phyloP scores from a whole-genome alignment of 2,888 invertebrate genomes.

The Congeria kusceri region DNA sequence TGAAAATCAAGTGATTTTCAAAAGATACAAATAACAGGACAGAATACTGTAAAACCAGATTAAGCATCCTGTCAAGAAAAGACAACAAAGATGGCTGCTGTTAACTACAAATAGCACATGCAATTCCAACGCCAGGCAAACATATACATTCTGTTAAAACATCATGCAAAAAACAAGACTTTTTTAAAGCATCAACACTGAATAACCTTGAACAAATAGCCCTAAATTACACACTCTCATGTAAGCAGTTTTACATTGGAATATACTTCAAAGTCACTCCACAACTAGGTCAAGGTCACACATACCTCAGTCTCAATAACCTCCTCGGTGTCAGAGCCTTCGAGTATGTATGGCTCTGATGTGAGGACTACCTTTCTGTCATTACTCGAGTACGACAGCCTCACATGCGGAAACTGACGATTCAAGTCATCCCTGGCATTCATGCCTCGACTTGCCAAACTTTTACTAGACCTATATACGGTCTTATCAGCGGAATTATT shows the following conservation, averaged over 20 bases:
- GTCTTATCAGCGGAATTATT: constrained; percentile 59
- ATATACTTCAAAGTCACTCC: neutral
- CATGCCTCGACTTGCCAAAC: constrained; percentile 58
- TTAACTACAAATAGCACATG: constrained; percentile 13
- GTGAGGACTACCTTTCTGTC: constrained; percentile 69
- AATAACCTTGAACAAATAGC: constrained; percentile 14
- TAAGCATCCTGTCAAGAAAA: too few relatives aligned
- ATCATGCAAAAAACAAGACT: constrained; percentile 2
- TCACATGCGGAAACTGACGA: constrained; percentile 73
- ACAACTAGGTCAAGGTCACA: constrained; percentile 34
- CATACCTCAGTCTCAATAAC: constrained; percentile 72
- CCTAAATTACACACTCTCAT: constrained; percentile 14
- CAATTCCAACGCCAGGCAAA: constrained; percentile 12
- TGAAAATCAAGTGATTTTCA: too few relatives aligned
- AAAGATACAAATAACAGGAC: too few relatives aligned
- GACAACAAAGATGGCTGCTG: constrained; percentile 9
- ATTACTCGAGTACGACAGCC: constrained; percentile 72
- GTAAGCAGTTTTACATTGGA: constrained; percentile 10
- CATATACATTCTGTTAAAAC: neutral
- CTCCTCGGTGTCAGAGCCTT: constrained; percentile 69
- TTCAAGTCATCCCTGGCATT: constrained; percentile 68
- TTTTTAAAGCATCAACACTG: constrained; percentile 11
- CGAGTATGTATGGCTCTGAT: constrained; percentile 66
- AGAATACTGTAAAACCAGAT: too few relatives aligned
- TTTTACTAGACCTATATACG: constrained; percentile 55